These are phyloP conservation scores for Campoletis raptor DNA, from an alignment of 2,888 invertebrate genomes.

Conservation along the genomic window DNA sequence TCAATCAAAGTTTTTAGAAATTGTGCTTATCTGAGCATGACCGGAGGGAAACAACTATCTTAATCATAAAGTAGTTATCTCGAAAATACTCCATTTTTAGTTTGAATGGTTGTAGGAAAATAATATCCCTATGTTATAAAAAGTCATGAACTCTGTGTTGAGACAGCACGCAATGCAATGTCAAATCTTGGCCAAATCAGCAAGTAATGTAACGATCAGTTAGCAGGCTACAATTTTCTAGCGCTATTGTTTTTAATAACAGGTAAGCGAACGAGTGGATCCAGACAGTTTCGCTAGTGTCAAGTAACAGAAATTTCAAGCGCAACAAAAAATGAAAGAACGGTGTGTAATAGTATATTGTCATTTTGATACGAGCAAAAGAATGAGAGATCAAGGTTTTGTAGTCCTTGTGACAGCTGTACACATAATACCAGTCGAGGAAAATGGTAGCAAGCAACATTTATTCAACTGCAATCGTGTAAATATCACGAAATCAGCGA, in stretches of 20 bases:
- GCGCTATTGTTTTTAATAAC: slow-evolving; percentile 23
- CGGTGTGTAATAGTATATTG: slow-evolving; percentile 29
- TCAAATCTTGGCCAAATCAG: not conserved
- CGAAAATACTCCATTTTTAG: not conserved
- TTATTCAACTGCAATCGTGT: slow-evolving; percentile 20
- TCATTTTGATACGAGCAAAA: slow-evolving; percentile 10
- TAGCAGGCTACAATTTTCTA: slow-evolving; percentile 9
- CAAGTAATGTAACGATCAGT: slow-evolving; percentile 10
- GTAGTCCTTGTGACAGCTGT: not conserved
- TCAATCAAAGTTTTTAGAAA: not conserved
- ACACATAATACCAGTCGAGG: not conserved
- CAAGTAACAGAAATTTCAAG: slow-evolving; percentile 14
- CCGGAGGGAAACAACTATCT: not conserved
- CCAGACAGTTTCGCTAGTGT: not conserved
- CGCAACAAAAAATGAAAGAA: slow-evolving; percentile 1
- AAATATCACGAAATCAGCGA: slow-evolving; percentile 48
- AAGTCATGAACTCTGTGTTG: not conserved
- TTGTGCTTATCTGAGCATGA: not conserved
- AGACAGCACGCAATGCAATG: not conserved
- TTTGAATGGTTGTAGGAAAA: not conserved
- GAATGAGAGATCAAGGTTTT: slow-evolving; percentile 2
- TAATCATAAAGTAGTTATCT: too few relatives aligned
- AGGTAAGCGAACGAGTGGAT: not conserved
- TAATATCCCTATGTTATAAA: not conserved
- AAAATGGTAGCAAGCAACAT: slow-evolving; percentile 25